These are phyloP conservation scores for Leptopterna dolabrata DNA, from an alignment of 2,888 invertebrate species.

Conservation along the genomic window DNA sequence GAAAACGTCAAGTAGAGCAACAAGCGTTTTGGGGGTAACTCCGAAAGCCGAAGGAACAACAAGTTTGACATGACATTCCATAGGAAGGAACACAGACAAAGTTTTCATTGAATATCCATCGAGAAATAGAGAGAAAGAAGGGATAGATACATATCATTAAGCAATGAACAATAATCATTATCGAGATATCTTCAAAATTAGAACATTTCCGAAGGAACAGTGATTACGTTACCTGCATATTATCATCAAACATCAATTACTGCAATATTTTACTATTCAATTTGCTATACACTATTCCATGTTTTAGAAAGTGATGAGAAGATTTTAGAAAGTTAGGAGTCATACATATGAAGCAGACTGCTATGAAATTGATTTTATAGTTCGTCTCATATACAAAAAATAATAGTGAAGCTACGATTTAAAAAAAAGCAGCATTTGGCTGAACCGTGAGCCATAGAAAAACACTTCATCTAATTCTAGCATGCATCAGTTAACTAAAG, in stretches of 20 bases:
- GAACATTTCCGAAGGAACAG: not conserved
- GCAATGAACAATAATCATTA: not conserved
- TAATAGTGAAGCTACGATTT: not conserved
- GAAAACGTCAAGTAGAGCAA: not conserved
- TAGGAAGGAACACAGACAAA: not conserved
- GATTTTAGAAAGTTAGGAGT: no score
- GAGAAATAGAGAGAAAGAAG: not conserved
- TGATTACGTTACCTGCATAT: no score
- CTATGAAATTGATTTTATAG: not conserved
- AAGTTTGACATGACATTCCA: slow-evolving; percentile 2
- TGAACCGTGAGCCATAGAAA: not conserved
- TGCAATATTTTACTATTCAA: no score
- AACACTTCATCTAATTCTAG: not conserved
- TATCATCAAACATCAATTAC: no score
- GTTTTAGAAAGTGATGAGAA: no score
- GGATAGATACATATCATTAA: not conserved
- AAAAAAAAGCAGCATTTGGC: not conserved
- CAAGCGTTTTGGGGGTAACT: not conserved
- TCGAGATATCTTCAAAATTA: not conserved
- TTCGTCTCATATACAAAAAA: not conserved
- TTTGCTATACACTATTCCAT: no score
- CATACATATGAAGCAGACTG: no score
- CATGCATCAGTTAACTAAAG: not conserved
- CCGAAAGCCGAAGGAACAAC: not conserved
- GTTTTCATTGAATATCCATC: not conserved